A percentile compares a stretch with the other conserved stretches of the same genome.
phyloP scores from a whole-genome alignment of 2,888 invertebrate species.

The Leptothorax acervorum region DNA sequence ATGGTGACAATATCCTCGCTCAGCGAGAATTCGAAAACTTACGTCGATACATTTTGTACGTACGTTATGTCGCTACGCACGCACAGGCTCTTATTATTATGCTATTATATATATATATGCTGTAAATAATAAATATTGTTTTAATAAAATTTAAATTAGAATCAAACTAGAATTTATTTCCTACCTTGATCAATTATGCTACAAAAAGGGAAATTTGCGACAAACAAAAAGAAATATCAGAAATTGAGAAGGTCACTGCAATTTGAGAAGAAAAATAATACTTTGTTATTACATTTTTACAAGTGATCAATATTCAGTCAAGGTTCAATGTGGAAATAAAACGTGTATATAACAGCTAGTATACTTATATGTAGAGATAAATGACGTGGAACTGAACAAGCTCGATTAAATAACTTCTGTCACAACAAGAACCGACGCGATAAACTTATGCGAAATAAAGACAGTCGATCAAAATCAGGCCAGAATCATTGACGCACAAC shows the following conservation, averaged over 20 bases:
- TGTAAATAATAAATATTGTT: constrained; percentile 85
- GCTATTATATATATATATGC: constrained; percentile 61
- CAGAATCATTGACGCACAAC: background rate
- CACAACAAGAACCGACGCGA: constrained; percentile 13
- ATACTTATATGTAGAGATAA: constrained; percentile 3
- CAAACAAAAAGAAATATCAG: background rate
- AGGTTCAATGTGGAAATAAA: constrained; percentile 27
- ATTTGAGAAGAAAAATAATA: background rate
- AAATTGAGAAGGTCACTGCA: background rate
- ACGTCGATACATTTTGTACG: constrained; percentile 55
- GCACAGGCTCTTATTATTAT: constrained; percentile 55
- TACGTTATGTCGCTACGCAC: constrained; percentile 58
- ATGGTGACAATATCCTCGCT: constrained; percentile 30
- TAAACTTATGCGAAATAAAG: constrained; percentile 14
- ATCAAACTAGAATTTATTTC: background rate
- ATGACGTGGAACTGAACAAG: constrained; percentile 38
- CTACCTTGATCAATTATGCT: background rate
- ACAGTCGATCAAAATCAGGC: constrained; percentile 8
- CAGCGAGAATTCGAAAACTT: constrained; percentile 44
- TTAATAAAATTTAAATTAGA: constrained; percentile 81
- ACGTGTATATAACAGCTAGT: background rate
- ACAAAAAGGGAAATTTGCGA: background rate
- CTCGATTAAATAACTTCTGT: constrained; percentile 19
- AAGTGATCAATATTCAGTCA: background rate
- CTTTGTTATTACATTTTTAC: background rate